Base-by-base conservation (phyloP, 2,888 invertebrate species). In the Conops quadrifasciatus region DNA sequence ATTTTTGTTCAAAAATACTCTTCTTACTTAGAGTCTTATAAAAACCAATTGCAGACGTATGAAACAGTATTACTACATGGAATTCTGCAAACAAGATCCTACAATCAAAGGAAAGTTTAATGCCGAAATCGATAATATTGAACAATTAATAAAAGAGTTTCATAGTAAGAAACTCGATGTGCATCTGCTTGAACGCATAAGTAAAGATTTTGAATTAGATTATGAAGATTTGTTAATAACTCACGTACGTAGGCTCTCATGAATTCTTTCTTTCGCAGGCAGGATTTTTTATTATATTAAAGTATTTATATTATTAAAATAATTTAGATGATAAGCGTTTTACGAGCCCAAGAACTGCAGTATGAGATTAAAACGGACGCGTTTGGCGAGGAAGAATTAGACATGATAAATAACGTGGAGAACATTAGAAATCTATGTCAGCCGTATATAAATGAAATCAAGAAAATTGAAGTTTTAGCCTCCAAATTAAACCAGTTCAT, bases 361-460 rank as follows among this genome's bases (percentile, higher is more conserved):
- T 86, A 81, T 69, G 84, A 86, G 53, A 78, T 84, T 4, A 84
- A 82, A 75, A 77, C 71, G 0, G 81, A 86, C 74, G 76, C 79
- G 9, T 84, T 85, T 65, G 85, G 83, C 0, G 84, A 84, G 51
- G 86, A 86, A 63, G 83, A 86, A 71, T 69, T 86, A 4, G 74
- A 81, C 13, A 78, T 86, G 74, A 74, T 82, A 26, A 82, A 78
- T 70, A 81, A 78, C 2, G 81, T 80, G 0, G 78, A 81, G 4
- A 76, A 81, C 70, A 84, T 86, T 60, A 77, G 73, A 2, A 78
- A 76, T 7, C 70, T 83, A 69, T 86, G 85, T 56, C 81, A 83
- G 65, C 83, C 85, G 0, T 86, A 86, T 70, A 78, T 86, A n/a
- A 81, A 80, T 74, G 82, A 84, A 75, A 83, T 86, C 1, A 83